These are phyloP conservation scores for Xestia rhomboidea DNA, from an alignment of 2,888 invertebrate genomes.

Conservation along the genomic window DNA sequence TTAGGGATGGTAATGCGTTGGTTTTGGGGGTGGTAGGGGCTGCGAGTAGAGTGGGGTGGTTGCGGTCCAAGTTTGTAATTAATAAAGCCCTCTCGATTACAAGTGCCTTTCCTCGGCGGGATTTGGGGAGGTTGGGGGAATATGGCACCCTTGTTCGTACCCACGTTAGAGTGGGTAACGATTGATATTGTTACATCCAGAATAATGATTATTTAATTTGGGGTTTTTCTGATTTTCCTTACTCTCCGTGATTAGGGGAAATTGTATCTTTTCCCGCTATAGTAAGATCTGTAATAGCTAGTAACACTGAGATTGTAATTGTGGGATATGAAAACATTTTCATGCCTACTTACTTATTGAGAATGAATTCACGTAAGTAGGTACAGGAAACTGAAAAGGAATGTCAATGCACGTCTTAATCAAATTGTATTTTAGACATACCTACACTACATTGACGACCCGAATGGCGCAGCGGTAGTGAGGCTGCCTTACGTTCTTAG, in stretches of 20 bases:
- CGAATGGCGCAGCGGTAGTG: too few relatives aligned
- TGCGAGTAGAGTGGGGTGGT: conserved; percentile 75
- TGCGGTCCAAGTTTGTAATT: conserved; percentile 90
- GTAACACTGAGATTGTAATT: not conserved
- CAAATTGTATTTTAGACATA: too few relatives aligned
- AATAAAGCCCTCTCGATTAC: conserved; percentile 90
- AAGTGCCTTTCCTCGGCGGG: conserved; percentile 87
- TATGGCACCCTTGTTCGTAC: conserved; percentile 61
- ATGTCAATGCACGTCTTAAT: too few relatives aligned
- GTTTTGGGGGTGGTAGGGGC: conserved; percentile 68
- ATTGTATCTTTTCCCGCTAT: not conserved
- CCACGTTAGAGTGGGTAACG: conserved; percentile 47
- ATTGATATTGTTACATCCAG: conserved; percentile 65
- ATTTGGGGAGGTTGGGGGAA: conserved; percentile 73
- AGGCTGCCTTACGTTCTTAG: too few relatives aligned
- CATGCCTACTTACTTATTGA: not conserved
- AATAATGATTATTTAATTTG: conserved; percentile 57
- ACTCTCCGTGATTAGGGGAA: not conserved
- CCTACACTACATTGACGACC: too few relatives aligned
- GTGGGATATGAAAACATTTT: not conserved
- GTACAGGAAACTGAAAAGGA: not conserved
- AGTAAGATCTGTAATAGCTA: not conserved
- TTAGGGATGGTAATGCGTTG: conserved; percentile 82
- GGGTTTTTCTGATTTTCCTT: conserved; percentile 37
- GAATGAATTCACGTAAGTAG: not conserved